A percentile compares a stretch with the other conserved stretches of the same genome.
Conservation (phyloP, 1,140 invertebrate genomes). For the Ephestia elutella region DNA sequence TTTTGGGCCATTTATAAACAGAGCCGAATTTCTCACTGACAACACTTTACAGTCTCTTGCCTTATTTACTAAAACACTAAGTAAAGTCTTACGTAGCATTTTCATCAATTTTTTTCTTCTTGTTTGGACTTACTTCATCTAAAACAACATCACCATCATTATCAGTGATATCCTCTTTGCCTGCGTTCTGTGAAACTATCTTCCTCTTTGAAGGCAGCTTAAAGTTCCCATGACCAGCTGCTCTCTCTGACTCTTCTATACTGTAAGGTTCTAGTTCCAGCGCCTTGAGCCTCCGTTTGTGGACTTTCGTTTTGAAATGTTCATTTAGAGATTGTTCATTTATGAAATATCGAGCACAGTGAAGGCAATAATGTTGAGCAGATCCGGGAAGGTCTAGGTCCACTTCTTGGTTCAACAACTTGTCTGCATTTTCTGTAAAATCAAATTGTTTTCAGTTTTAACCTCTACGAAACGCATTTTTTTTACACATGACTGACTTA, state of each 20-base stretch:
- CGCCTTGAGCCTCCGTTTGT: conserved; percentile 93
- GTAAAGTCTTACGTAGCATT: conserved; percentile 30
- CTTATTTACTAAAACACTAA: not conserved
- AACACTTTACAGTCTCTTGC: conserved; percentile 25
- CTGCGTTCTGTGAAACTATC: conserved; percentile 82
- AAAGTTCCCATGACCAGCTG: conserved; percentile 90
- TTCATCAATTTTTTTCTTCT: conserved; percentile 53
- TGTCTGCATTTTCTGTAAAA: conserved; percentile 77
- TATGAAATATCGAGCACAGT: conserved; percentile 95
- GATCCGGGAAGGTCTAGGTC: conserved; percentile 92
- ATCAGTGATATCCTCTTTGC: conserved; percentile 54
- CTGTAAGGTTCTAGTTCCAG: conserved; percentile 93
- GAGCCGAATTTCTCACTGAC: conserved; percentile 70
- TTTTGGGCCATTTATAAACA: conserved; percentile 78
- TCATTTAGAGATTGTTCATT: conserved; percentile 83
- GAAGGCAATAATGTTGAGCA: conserved; percentile 93
- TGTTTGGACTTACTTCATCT: conserved; percentile 45
- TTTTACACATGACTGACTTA: too few relatives aligned
- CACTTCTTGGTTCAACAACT: conserved; percentile 88
- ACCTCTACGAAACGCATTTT: not conserved
- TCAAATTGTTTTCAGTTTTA: conserved; percentile 1
- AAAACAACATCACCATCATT: conserved; percentile 54
- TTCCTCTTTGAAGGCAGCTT: conserved; percentile 83
- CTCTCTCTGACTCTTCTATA: conserved; percentile 92
- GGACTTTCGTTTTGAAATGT: conserved; percentile 92